Conservation (phyloP, 2,888 invertebrate genomes). For the Bursaphelenchus okinawaensis region DNA sequence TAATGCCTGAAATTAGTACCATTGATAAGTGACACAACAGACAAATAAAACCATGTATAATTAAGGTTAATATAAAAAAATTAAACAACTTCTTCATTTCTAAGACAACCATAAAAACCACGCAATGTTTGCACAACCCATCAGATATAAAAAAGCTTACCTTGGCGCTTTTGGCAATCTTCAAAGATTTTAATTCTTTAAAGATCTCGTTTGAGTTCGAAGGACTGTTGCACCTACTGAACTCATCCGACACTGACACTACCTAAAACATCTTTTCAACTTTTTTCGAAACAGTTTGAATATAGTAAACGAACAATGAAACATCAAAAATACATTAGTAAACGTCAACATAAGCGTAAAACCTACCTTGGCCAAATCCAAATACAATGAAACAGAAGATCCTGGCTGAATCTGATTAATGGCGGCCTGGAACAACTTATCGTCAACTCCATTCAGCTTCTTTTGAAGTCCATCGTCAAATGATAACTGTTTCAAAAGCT, state of each 20-base stretch:
- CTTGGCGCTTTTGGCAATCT: constrained; percentile 28
- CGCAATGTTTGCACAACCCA: too few relatives aligned
- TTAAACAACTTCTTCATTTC: constrained; percentile 3
- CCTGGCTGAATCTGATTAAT: constrained; percentile 19
- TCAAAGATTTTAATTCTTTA: constrained; percentile 30
- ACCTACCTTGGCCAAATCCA: constrained; percentile 40
- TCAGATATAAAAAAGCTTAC: too few relatives aligned
- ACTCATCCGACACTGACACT: constrained; percentile 36
- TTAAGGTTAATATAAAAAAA: not conserved
- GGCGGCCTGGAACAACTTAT: constrained; percentile 29
- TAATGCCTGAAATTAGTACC: constrained; percentile 28
- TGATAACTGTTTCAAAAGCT: constrained; percentile 23
- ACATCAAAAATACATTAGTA: not conserved
- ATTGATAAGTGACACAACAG: not conserved
- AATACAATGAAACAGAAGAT: constrained; percentile 37
- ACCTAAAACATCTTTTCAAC: constrained; percentile 23
- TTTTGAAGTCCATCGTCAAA: constrained; percentile 13
- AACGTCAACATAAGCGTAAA: too few relatives aligned
- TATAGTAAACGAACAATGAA: constrained; percentile 1
- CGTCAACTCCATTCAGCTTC: constrained; percentile 29
- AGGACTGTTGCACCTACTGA: constrained; percentile 38
- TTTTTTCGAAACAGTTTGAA: not conserved
- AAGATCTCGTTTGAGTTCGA: constrained; percentile 36
- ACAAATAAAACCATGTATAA: not conserved
- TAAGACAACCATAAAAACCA: too few relatives aligned